Evolutionary conservation across 1,140 invertebrate species (phyloP).

Genomic region (Eciton burchellii): DNA sequence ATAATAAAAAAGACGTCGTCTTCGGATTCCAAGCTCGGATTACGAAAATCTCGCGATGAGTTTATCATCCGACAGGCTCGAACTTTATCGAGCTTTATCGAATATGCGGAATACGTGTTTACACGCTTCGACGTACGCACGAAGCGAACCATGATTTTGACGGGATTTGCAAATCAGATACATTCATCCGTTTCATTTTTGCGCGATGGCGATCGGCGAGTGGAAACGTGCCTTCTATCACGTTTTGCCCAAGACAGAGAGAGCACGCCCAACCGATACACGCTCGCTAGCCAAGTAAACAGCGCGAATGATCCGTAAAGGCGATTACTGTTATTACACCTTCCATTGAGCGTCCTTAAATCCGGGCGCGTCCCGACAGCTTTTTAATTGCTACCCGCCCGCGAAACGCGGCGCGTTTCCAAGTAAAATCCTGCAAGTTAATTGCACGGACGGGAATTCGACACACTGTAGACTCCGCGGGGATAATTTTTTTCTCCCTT

Average conservation of each 20-base stretch:
- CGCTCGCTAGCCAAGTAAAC: constrained; percentile 1
- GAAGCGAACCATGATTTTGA: neutral
- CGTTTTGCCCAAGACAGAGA: neutral
- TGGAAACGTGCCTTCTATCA: constrained; percentile 5
- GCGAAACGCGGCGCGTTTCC: constrained; percentile 21
- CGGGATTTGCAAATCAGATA: neutral
- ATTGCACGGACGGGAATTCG: constrained; percentile 42
- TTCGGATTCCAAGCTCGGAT: no score
- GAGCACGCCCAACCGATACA: neutral
- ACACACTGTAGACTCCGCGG: neutral
- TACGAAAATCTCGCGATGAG: neutral
- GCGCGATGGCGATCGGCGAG: neutral
- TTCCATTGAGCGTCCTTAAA: constrained; percentile 40
- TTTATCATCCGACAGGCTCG: neutral
- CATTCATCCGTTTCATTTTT: neutral
- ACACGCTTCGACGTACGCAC: no score
- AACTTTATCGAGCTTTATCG: no score
- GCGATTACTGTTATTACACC: constrained; percentile 42
- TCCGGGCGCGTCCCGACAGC: constrained; percentile 2
- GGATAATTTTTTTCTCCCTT: constrained; percentile 30
- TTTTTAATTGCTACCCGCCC: constrained; percentile 45
- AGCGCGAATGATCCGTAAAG: constrained; percentile 10
- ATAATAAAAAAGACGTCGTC: no score
- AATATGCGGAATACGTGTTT: no score
- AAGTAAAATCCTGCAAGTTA: constrained; percentile 32